A percentile compares a stretch with the other conserved stretches of the same genome.
Evolutionary conservation across 2,888 invertebrate genomes (phyloP).

Genomic region (Trilocha varians): DNA sequence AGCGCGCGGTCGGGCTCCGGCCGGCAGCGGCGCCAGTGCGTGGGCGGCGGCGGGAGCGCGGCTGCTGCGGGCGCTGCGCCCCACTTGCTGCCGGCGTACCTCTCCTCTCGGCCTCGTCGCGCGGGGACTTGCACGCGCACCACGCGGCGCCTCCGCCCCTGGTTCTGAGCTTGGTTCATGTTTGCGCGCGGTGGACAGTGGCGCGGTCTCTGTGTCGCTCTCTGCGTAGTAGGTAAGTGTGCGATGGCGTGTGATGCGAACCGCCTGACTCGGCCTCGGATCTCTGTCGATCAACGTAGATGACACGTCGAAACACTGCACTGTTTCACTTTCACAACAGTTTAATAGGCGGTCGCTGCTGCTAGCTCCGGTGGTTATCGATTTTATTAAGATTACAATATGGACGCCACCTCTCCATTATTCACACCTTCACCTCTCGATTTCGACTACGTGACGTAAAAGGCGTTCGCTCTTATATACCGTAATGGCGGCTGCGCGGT

Average conservation of each 20-base stretch:
- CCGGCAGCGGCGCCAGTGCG: slow-evolving; percentile 79
- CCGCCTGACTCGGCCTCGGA: slow-evolving; percentile 42
- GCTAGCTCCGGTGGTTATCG: slow-evolving; percentile 68
- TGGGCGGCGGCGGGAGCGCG: slow-evolving; percentile 85
- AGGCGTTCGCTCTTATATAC: slow-evolving; percentile 53
- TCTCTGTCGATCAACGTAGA: slow-evolving; percentile 62
- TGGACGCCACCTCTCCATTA: slow-evolving; percentile 69
- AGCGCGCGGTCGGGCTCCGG: slow-evolving; percentile 71
- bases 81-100: slow-evolving; percentile 84
- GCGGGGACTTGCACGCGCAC: slow-evolving; percentile 32
- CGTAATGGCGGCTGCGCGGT: slow-evolving; percentile 55
- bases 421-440: slow-evolving; percentile 67
- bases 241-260: background rate
- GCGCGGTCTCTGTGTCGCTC: no score
- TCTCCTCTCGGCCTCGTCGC: slow-evolving; percentile 37
- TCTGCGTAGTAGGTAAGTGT: slow-evolving; percentile 1
- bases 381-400: slow-evolving; percentile 54
- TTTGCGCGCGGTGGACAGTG: slow-evolving; percentile 15
- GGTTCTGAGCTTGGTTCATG: slow-evolving; percentile 41
- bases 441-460: slow-evolving; percentile 65
- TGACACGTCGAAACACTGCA: slow-evolving; percentile 69
- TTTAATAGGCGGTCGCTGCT: slow-evolving; percentile 58
- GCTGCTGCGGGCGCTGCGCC: slow-evolving; percentile 86
- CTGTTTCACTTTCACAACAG: slow-evolving; percentile 62
- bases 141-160: slow-evolving; percentile 35